Base-by-base conservation (phyloP, 2,888 invertebrate species). In the Cryptus viduatorius region DNA sequence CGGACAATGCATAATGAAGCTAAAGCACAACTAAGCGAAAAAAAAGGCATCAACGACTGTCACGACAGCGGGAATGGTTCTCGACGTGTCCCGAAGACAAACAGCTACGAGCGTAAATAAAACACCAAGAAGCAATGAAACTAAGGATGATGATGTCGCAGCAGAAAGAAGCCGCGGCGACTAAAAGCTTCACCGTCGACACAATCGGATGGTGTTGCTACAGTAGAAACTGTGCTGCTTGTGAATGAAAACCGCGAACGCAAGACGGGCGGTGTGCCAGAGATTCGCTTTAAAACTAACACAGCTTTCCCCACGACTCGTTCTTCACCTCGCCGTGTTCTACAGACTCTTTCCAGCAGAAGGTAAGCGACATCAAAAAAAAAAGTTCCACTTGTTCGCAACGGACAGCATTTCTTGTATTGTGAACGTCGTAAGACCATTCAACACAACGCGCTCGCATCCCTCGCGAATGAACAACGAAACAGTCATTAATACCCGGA, bases 401-500 rank as follows among this genome's bases (percentile, higher is more conserved):
- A 56, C 7, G 59, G 65, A 31, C 59, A 37, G 12, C 61, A 31
- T 69, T 67, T 69, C 44, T 65, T 37, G 7, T 16, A 53, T 46
- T 29, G 1, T 46, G 37, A 78, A 56, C 16, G 64, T 19, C 59
- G 42, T 19, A 68, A 79, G 53, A 59, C 69, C 24, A 31, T 77
- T 46, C 56, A 12, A 3, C 64, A 8, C 75, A 19, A 46, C 31
- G 5, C 53, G 29, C 42, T 37, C 37, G 16, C 50, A 44, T 19
- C 46, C 14, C 64, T 56, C 75, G 65, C 48, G 56, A 71, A 50
- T 42, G 46, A 75, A 80, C 64, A 64, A 69, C 59, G 72, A 53
- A 53, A 67, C 53, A 69, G 75, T 81, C 73, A 84, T 84, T 82
- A 84, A 81, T 65, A 65, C 71, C n/a, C 14, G 29, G 68, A 24